Evolutionary conservation across 2,113 vertebrate genomes (phyloP).

Genomic region (Tricholaema leucomelas): DNA sequence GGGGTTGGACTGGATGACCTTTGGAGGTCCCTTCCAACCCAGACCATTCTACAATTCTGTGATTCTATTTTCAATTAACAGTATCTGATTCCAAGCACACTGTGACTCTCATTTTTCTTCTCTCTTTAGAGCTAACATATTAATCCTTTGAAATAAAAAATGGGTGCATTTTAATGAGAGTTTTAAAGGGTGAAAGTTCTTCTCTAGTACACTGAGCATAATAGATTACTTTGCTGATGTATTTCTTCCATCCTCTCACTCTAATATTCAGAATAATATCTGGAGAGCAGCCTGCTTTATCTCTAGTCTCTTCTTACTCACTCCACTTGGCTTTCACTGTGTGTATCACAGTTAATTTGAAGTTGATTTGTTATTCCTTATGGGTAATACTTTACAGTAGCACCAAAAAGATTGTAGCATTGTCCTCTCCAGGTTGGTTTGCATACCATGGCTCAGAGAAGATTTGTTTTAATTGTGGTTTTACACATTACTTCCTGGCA

Average conservation of each 20-base stretch:
- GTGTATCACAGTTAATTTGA: conserved; percentile 32
- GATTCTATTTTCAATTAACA: conserved; percentile 41
- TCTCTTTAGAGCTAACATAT: conserved; percentile 57
- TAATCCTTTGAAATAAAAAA: conserved; percentile 68
- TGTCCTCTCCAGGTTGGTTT: not conserved
- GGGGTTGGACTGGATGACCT: no score
- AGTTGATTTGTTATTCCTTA: not conserved
- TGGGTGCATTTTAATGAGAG: conserved; percentile 67
- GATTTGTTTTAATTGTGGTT: not conserved
- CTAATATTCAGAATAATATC: conserved; percentile 54
- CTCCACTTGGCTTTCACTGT: conserved; percentile 21
- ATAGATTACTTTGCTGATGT: conserved; percentile 51
- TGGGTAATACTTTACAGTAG: not conserved
- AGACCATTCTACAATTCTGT: no score
- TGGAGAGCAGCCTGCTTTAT: conserved; percentile 23
- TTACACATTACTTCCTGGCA: not conserved
- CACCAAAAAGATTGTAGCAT: not conserved
- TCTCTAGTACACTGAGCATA: conserved; percentile 28
- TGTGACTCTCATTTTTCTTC: conserved; percentile 51
- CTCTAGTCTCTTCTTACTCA: conserved; percentile 11
- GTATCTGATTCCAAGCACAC: conserved; percentile 28
- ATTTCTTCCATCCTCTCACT: conserved; percentile 47
- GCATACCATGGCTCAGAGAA: not conserved
- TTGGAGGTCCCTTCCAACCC: no score
- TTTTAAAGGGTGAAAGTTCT: conserved; percentile 60